These are phyloP conservation scores for Lydus trimaculatus DNA, from an alignment of 2,888 invertebrate species.

Conservation along the genomic window DNA sequence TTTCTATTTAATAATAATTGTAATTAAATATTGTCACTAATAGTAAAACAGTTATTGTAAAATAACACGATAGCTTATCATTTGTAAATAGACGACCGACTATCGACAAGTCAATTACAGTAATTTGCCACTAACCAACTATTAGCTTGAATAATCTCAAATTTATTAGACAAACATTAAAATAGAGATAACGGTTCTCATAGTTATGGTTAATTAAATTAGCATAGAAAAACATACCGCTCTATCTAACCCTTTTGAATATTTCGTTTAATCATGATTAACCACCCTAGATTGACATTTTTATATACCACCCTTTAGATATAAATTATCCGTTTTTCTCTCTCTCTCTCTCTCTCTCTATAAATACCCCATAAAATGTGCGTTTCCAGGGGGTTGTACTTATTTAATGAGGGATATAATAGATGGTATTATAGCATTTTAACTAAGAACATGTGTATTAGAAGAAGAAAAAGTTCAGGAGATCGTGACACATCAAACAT, in stretches of 20 bases:
- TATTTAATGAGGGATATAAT: constrained; percentile 44
- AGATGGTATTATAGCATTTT: constrained; percentile 48
- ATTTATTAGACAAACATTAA: not conserved
- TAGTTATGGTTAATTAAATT: not conserved
- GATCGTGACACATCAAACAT: constrained; percentile 20
- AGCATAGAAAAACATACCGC: not conserved
- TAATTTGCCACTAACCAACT: not conserved
- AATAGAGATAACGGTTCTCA: not conserved
- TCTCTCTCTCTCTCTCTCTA: constrained; percentile 12
- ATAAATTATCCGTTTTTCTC: constrained; percentile 44
- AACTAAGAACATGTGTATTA: constrained; percentile 53
- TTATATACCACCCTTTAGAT: constrained; percentile 35
- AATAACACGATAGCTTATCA: not conserved
- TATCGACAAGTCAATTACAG: not conserved
- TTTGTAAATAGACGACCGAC: not conserved
- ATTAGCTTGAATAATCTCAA: not conserved
- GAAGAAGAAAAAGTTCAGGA: constrained; percentile 7
- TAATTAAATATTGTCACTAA: not conserved
- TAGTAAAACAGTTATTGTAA: not conserved
- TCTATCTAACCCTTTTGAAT: too few species aligned
- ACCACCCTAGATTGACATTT: too few species aligned
- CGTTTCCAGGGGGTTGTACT: constrained; percentile 39
- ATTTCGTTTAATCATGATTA: constrained; percentile 6
- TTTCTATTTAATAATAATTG: not conserved
- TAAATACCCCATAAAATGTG: constrained; percentile 40